These are phyloP conservation scores for Minunthozetes semirufus DNA, from an alignment of 2,888 invertebrate species.

Conservation along the genomic window DNA sequence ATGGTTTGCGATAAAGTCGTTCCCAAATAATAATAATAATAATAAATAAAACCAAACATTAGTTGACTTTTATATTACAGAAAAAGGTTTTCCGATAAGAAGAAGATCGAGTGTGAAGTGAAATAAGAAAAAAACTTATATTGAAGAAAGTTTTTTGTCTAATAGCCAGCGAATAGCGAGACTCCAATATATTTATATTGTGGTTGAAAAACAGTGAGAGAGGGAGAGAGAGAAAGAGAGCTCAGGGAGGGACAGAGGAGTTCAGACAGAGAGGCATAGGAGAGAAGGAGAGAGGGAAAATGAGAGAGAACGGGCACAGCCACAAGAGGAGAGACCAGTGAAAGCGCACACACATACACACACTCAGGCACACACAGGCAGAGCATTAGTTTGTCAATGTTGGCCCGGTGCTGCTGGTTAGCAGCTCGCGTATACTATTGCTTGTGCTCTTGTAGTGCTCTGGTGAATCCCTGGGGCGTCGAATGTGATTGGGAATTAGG, in stretches of 20 bases:
- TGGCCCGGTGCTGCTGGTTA: neutral
- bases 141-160: no score
- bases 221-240: neutral
- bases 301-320: no score
- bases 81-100: no score
- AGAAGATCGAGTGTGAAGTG: no score
- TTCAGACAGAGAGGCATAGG: no score
- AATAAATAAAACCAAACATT: no score
- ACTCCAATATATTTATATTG: neutral
- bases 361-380: neutral
- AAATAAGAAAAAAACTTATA: no score
- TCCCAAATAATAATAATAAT: no score
- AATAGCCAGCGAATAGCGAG: no score
- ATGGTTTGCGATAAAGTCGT: no score
- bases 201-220: neutral
- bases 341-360: neutral
- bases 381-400: neutral
- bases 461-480: constrained; percentile 26
- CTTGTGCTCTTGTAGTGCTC: neutral
- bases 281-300: no score
- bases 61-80: no score
- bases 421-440: neutral
- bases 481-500: constrained; percentile 2
- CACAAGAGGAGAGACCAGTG: neutral
- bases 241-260: neutral